Percentiles rank a stretch among this genome's conserved stretches.
Conservation (phyloP, 2,888 invertebrate species). For the Lasioglossum lativentre region DNA sequence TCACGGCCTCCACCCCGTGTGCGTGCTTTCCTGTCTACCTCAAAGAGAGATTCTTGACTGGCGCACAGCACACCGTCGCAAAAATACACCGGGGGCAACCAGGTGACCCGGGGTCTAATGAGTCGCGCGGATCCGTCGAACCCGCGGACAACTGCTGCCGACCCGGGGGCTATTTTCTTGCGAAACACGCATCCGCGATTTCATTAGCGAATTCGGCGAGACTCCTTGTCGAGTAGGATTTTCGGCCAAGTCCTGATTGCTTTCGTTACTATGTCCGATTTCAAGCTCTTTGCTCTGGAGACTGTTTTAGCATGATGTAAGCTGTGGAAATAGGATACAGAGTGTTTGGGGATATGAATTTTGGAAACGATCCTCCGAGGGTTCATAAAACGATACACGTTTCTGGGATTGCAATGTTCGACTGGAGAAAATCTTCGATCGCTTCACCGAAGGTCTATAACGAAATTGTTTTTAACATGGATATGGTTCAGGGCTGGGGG, state of each 20-base stretch:
- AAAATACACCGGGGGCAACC: conserved; percentile 13
- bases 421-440: not conserved
- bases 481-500: too few relatives aligned
- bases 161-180: conserved; percentile 8
- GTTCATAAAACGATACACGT: not conserved
- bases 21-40: conserved; percentile 47
- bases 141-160: conserved; percentile 20
- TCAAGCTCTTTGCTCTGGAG: not conserved
- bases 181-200: conserved; percentile 9
- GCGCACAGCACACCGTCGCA: not conserved
- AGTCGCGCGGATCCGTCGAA: conserved; percentile 19
- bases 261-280: not conserved
- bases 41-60: conserved; percentile 43
- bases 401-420: not conserved
- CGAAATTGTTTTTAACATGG: not conserved
- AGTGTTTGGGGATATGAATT: not conserved
- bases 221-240: not conserved
- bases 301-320: not conserved
- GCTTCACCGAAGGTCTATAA: not conserved
- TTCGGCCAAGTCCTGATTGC: not conserved
- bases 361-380: not conserved
- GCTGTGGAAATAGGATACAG: not conserved
- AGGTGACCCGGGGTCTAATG: conserved; percentile 42
- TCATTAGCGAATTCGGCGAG: conserved; percentile 26
- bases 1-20: conserved; percentile 8